A percentile compares a stretch with the other conserved stretches of the same genome.
Evolutionary conservation across 2,113 vertebrate genomes (phyloP).

Genomic region (Felis catus): F.catus_Fca126_mat1.0 CM031421.1:64289001-64289500

Average conservation of each 20-base stretch:
- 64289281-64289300: neutral
- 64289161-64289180: no score
- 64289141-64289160: no score
- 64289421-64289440: slow-evolving; percentile 12
- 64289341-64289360: neutral
- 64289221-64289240: no score
- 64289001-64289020: neutral
- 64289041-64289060: neutral
- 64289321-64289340: neutral
- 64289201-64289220: no score
- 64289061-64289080: no score
- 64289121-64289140: no score
- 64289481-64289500: neutral
- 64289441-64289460: neutral
- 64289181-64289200: no score
- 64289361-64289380: neutral
- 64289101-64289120: no score
- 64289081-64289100: no score
- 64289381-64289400: neutral
- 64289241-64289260: no score
- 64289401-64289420: neutral
- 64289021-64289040: neutral
- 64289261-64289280: no score
- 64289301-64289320: neutral
- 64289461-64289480: neutral